phyloP scores from a whole-genome alignment of 2,888 invertebrate species.

The Argyresthia albistria region DNA sequence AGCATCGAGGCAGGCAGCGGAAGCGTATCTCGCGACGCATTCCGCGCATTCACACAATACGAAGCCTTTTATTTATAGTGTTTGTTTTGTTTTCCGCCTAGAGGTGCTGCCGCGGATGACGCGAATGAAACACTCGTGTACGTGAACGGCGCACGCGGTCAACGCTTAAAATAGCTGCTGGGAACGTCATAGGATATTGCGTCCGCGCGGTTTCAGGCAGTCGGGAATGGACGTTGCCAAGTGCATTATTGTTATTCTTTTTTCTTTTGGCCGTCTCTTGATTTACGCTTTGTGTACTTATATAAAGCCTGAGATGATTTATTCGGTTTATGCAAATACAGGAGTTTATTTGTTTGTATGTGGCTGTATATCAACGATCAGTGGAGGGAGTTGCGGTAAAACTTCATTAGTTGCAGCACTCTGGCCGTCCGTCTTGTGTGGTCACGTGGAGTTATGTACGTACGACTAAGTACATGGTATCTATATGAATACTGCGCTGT shows the following conservation, averaged over 20 bases:
- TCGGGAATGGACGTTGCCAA: conserved; percentile 1
- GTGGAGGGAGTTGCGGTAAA: conserved; percentile 13
- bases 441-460: conserved; percentile 34
- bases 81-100: conserved; percentile 14
- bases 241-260: conserved; percentile 5
- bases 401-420: conserved; percentile 33
- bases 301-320: background rate
- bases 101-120: conserved; percentile 8
- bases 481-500: too few relatives aligned
- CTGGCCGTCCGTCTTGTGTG: conserved; percentile 38
- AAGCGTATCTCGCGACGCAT: conserved; percentile 12
- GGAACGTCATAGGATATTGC: conserved; percentile 2
- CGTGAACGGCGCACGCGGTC: conserved; percentile 8
- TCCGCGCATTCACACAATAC: conserved; percentile 50
- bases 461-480: too few relatives aligned
- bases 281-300: conserved; percentile 1
- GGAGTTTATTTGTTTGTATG: background rate
- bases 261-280: background rate
- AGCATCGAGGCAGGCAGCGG: conserved; percentile 6
- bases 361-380: background rate
- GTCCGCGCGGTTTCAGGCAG: background rate
- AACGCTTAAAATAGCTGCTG: conserved; percentile 14
- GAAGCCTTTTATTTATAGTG: conserved; percentile 63
- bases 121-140: conserved; percentile 5
- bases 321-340: too few relatives aligned